Conservation (phyloP, 2,888 invertebrate species). For the Nomada flava region DNA sequence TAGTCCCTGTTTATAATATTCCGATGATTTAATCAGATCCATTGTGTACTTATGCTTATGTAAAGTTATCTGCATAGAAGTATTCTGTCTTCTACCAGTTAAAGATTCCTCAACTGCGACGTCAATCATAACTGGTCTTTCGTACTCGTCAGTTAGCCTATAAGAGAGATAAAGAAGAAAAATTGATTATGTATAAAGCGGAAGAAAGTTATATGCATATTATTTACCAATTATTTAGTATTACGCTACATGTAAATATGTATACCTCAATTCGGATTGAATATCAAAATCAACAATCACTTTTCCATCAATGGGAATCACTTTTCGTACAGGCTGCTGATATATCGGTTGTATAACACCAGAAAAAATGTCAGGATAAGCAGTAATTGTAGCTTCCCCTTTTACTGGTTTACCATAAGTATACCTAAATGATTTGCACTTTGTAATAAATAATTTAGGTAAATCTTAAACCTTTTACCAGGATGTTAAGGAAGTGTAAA, state of each 20-base stretch:
- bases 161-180: not conserved
- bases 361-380: conserved; percentile 93
- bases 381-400: conserved; percentile 93
- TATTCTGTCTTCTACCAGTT: conserved; percentile 93
- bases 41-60: conserved; percentile 92
- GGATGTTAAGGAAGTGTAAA: conserved; percentile 8
- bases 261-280: conserved; percentile 87
- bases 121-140: conserved; percentile 92
- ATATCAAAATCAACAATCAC: conserved; percentile 92
- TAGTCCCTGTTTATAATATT: conserved; percentile 95
- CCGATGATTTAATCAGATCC: conserved; percentile 91
- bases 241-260: conserved; percentile 23
- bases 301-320: conserved; percentile 89
- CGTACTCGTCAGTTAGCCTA: conserved; percentile 92
- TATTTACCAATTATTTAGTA: not conserved
- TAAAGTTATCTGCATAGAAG: conserved; percentile 89
- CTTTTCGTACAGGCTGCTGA: conserved; percentile 86
- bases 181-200: not conserved
- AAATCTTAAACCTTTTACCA: conserved; percentile 28
- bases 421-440: conserved; percentile 86
- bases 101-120: conserved; percentile 96
- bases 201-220: not conserved
- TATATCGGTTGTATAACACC: conserved; percentile 92
- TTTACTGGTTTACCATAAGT: conserved; percentile 94
- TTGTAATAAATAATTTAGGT: conserved; percentile 56